phyloP scores from a whole-genome alignment of 2,888 invertebrate species.

The Oligia fasciuncula region DNA sequence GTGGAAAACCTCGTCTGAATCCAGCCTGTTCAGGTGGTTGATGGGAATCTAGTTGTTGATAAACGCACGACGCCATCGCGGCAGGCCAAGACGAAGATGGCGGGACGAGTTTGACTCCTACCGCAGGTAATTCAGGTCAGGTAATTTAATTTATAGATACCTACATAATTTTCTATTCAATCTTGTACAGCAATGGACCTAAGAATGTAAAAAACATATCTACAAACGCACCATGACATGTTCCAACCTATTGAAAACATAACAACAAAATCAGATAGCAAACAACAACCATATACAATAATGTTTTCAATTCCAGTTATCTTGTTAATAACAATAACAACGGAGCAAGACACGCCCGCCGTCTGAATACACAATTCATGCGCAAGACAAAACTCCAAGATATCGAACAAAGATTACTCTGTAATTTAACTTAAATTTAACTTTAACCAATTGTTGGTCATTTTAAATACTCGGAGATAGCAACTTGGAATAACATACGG shows the following conservation, averaged over 20 bases:
- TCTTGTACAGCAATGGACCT: no score
- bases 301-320: conserved; percentile 35
- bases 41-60: no score
- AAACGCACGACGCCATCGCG: no score
- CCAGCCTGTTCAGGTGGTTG: no score
- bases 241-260: not conserved
- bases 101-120: no score
- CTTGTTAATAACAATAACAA: conserved; percentile 45
- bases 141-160: no score
- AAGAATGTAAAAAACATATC: no score
- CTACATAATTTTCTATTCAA: no score
- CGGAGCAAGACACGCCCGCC: conserved; percentile 11
- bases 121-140: no score
- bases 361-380: conserved; percentile 60
- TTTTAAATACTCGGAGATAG: conserved; percentile 42
- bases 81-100: no score
- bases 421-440: conserved; percentile 62
- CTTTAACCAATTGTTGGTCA: conserved; percentile 34
- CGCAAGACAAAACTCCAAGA: conserved; percentile 46
- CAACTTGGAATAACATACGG: conserved; percentile 30
- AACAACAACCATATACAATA: not conserved
- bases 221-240: not conserved
- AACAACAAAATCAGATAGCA: conserved; percentile 8
- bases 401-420: conserved; percentile 60
- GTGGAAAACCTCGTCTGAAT: no score